Conservation (phyloP, 1,140 invertebrate species). For the Pararge aegeria region DNA sequence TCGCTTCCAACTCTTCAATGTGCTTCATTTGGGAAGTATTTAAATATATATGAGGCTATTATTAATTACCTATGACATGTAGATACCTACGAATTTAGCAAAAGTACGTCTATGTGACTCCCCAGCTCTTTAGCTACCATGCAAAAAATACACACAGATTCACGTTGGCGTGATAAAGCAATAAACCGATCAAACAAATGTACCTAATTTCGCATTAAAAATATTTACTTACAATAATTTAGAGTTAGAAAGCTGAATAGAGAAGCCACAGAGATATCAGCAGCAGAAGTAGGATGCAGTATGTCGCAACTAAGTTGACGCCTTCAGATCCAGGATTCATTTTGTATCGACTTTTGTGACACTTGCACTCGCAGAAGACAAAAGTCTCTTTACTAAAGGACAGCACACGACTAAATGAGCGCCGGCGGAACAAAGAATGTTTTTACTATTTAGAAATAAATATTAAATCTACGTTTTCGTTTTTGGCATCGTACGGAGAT, state of each 20-base stretch:
- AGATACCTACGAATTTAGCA: too few relatives aligned
- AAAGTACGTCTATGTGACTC: too few relatives aligned
- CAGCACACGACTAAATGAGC: constrained; percentile 20
- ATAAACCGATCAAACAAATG: too few relatives aligned
- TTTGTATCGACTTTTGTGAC: constrained; percentile 35
- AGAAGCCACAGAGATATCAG: constrained; percentile 62
- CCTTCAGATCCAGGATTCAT: constrained; percentile 59
- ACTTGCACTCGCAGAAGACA: constrained; percentile 19
- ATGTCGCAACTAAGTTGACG: constrained; percentile 59
- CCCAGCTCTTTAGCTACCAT: too few relatives aligned
- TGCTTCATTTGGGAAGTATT: too few relatives aligned
- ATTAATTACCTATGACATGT: too few relatives aligned
- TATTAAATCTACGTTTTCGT: constrained; percentile 55
- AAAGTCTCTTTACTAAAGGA: constrained; percentile 12
- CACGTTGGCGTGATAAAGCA: too few relatives aligned
- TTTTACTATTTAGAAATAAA: constrained; percentile 41
- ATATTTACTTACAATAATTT: constrained; percentile 30
- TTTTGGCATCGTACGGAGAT: constrained; percentile 49
- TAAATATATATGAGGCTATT: too few relatives aligned
- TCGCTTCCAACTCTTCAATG: too few relatives aligned
- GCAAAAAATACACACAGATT: too few relatives aligned
- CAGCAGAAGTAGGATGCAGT: constrained; percentile 61
- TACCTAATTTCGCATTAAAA: too few relatives aligned
- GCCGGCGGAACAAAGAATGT: constrained; percentile 27
- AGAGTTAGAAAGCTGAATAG: constrained; percentile 64